phyloP scores from a whole-genome alignment of 2,113 vertebrate genomes.

The Diadophis punctatus region DNA sequence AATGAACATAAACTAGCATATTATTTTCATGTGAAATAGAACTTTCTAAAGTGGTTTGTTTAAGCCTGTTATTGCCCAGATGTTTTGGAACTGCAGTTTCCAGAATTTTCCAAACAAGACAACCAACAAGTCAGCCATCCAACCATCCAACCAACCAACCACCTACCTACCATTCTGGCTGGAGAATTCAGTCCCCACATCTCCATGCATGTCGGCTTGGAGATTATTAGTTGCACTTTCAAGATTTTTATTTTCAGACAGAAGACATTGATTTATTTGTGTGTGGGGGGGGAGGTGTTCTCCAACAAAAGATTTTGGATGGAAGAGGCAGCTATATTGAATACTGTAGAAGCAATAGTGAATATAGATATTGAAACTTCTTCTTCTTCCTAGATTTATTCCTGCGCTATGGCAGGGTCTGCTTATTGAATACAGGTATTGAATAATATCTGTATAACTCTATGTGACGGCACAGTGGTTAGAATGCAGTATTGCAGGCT shows the following conservation, averaged over 20 bases:
- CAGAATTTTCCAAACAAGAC: background rate
- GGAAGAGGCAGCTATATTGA: background rate
- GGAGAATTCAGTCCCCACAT: background rate
- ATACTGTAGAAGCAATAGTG: background rate
- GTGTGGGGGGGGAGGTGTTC: background rate
- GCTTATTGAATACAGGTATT: no score
- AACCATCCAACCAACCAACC: background rate
- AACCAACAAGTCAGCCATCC: background rate
- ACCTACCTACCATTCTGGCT: background rate
- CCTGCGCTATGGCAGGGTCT: no score
- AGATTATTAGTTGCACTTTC: background rate
- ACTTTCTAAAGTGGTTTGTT: background rate
- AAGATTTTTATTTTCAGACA: background rate
- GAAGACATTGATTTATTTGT: background rate
- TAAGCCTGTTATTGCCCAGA: background rate
- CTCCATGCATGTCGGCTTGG: background rate
- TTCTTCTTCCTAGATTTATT: no score
- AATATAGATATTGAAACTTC: background rate
- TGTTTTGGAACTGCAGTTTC: background rate
- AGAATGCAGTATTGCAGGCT: no score
- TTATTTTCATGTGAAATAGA: background rate
- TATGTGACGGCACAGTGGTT: no score
- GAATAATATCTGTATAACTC: no score
- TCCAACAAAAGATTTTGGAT: background rate
- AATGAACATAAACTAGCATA: background rate